These are phyloP conservation scores for Columba guinea DNA, from an alignment of 2,797 vertebrate species.

Conservation along the genomic window DNA sequence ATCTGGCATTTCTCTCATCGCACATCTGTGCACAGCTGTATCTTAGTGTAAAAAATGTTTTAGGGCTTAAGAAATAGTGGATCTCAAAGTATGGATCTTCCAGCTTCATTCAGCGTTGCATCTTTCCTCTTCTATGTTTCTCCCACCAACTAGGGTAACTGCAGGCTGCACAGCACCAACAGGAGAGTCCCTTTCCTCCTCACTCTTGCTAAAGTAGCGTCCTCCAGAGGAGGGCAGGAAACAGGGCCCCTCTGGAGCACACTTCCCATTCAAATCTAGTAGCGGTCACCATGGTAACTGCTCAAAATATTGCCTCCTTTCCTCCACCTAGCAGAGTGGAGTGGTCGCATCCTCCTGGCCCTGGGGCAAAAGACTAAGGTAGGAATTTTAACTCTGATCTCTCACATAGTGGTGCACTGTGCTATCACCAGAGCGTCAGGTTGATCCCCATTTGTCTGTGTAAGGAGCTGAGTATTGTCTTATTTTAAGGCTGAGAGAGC, in stretches of 20 bases:
- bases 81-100: slow-evolving; percentile 40
- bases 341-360: slow-evolving; percentile 44
- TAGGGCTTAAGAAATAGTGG: slow-evolving; percentile 36
- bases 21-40: not conserved
- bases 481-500: slow-evolving; percentile 18
- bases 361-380: slow-evolving; percentile 50
- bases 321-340: slow-evolving; percentile 64
- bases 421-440: not conserved
- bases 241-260: slow-evolving; percentile 57
- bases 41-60: slow-evolving; percentile 28
- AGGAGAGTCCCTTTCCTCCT: slow-evolving; percentile 52
- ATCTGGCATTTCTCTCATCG: not conserved
- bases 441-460: not conserved
- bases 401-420: slow-evolving; percentile 24
- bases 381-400: slow-evolving; percentile 57
- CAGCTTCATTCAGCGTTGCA: slow-evolving; percentile 25
- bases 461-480: not conserved
- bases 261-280: slow-evolving; percentile 46
- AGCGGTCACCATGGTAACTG: slow-evolving; percentile 48
- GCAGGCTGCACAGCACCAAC: slow-evolving; percentile 54
- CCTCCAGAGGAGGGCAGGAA: slow-evolving; percentile 52
- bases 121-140: slow-evolving; percentile 58
- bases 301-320: slow-evolving; percentile 63
- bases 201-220: slow-evolving; percentile 51
- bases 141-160: slow-evolving; percentile 40